Evolutionary conservation across 2,113 vertebrate genomes (phyloP).

Genomic region (Propithecus coquereli): DNA sequence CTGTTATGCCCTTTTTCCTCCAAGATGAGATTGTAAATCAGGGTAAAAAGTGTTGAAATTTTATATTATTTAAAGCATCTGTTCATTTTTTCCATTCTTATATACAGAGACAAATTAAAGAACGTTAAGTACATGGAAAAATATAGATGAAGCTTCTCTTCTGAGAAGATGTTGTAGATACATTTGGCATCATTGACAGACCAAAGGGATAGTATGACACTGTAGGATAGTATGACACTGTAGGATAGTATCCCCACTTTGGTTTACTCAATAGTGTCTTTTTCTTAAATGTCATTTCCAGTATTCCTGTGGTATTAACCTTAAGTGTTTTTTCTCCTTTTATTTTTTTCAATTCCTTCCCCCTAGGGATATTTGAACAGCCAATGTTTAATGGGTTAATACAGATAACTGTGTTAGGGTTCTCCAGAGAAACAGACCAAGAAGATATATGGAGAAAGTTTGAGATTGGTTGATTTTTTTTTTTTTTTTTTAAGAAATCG

Average conservation of each 20-base stretch:
- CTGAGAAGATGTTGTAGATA: not conserved
- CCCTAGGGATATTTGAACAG: not conserved
- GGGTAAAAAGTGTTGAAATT: not conserved
- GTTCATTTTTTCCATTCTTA: not conserved
- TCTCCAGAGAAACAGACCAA: not conserved
- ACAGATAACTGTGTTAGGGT: not conserved
- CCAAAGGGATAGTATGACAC: not conserved
- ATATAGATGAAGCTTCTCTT: not conserved
- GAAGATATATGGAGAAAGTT: not conserved
- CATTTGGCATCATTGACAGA: not conserved
- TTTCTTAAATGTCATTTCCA: not conserved
- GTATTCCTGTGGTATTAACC: not conserved
- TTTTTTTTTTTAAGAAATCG: not conserved
- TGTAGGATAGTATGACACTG: not conserved
- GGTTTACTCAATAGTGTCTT: not conserved
- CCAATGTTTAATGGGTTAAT: not conserved
- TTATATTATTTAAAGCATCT: not conserved
- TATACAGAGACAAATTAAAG: constrained; percentile 6
- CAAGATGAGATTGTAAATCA: not conserved
- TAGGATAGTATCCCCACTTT: not conserved
- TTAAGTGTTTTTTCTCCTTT: not conserved
- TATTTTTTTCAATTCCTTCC: not conserved
- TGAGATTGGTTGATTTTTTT: not conserved
- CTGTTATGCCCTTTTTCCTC: not conserved
- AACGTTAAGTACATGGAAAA: not conserved